phyloP scores from a whole-genome alignment of 2,797 vertebrate species.

The Oophaga sylvatica region DNA sequence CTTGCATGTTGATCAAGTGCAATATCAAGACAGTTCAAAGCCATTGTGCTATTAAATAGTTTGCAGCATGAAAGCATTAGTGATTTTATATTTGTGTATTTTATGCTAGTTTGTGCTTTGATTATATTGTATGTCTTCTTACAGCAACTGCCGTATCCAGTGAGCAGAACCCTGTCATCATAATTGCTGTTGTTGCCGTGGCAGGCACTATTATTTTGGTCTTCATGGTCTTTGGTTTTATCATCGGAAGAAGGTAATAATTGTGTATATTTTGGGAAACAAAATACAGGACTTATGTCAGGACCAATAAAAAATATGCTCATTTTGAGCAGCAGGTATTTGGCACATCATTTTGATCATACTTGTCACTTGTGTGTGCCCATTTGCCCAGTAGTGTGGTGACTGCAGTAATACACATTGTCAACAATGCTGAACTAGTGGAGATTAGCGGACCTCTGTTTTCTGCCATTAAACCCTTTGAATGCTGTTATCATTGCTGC shows the following conservation, averaged over 20 bases:
- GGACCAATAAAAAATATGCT: too few relatives aligned
- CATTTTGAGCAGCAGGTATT: too few relatives aligned
- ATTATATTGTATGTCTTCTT: constrained; percentile 50
- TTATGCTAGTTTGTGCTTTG: not conserved
- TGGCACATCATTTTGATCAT: too few relatives aligned
- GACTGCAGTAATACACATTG: too few relatives aligned
- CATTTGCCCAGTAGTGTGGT: too few relatives aligned
- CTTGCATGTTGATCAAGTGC: not conserved
- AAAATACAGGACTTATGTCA: not conserved
- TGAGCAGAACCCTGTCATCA: constrained; percentile 98
- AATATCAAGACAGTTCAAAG: not conserved
- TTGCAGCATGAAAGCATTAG: not conserved
- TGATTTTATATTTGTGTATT: not conserved
- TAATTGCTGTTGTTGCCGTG: constrained; percentile 97
- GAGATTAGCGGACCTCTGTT: too few relatives aligned
- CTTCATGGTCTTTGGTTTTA: constrained; percentile 99
- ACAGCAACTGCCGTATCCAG: constrained; percentile 93
- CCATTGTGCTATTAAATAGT: not conserved
- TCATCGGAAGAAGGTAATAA: constrained; percentile 96
- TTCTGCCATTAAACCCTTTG: too few relatives aligned
- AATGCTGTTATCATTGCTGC: too few relatives aligned
- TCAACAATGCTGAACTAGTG: too few relatives aligned
- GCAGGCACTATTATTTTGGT: constrained; percentile 98
- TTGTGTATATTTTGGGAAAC: constrained; percentile 5
- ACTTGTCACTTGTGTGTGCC: too few relatives aligned